Evolutionary conservation across 2,797 vertebrate species (phyloP).

Genomic region (Phoebastria nigripes): DNA sequence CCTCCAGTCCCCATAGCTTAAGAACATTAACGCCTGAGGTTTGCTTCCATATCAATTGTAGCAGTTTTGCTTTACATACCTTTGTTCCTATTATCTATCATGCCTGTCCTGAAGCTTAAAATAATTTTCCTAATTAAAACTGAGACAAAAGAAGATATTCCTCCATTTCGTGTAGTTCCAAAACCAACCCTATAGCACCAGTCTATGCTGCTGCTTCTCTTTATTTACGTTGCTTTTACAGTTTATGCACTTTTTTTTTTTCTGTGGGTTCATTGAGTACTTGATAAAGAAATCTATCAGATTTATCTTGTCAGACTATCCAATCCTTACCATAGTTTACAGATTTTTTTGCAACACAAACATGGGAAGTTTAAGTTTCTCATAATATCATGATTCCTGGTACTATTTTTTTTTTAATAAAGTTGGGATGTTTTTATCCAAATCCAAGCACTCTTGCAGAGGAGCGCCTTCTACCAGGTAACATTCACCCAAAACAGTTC

Average conservation of each 20-base stretch:
- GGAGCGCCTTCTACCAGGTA: background rate
- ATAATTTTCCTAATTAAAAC: background rate
- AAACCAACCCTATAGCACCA: background rate
- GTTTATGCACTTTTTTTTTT: background rate
- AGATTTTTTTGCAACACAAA: background rate
- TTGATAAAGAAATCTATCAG: background rate
- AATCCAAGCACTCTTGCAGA: background rate
- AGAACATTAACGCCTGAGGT: background rate
- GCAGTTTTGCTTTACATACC: background rate
- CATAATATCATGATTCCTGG: background rate
- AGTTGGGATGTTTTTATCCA: background rate
- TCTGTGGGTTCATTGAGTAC: background rate
- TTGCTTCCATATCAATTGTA: background rate
- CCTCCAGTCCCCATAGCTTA: background rate
- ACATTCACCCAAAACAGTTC: background rate
- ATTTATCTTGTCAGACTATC: background rate
- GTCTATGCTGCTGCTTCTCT: background rate
- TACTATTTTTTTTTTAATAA: background rate
- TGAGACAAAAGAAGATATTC: background rate
- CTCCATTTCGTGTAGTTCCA: background rate
- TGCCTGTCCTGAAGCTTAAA: background rate
- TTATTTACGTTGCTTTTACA: background rate
- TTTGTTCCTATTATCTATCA: background rate
- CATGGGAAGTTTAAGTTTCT: background rate
- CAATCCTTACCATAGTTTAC: background rate